Base-by-base conservation (phyloP, 1,140 invertebrate species). In the Zaprionus capensis region DNA sequence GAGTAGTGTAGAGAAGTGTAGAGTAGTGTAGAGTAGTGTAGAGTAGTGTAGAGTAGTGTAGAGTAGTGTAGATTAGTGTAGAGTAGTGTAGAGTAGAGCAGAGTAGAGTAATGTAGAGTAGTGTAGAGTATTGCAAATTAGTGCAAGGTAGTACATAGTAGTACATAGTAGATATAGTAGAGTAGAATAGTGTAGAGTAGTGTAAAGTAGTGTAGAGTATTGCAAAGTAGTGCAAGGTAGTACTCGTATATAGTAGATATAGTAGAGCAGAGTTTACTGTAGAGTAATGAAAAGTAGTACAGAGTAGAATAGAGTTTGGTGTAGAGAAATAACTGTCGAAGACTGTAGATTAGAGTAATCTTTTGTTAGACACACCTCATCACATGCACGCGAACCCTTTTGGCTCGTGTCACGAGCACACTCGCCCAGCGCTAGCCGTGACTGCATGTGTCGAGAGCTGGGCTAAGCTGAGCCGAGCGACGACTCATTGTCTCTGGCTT, bases 401-500 rank as follows among this genome's bases (percentile, higher is more conserved):
- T 7, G 14, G 1, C 11, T 41, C 51, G 64, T 66, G 64, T 31
- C 64, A 56, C 64, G 64, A n/a, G 4, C 6, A 14, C 51, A 15
- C 44, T 0, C 24, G 34, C 17, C 38, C 57, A 7, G 12, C 24
- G 2, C 49, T 20, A 17, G 7, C 26, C 4, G 28, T 56, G 5
- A 49, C 28, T 62, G 58, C 72, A 68, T 73, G 75, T 68, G 41
- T 6, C 62, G 20, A 38, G 55, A 38, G 69, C 63, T 55, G 51
- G 26, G 62, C 24, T 31, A 61, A 49, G 69, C 63, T 55, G 77
- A 57, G 80, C 75, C 53, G 61, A 70, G 72, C 71, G 72, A 80
- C 77, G 84, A 78, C 84, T 86, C 83, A 86, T 86, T 86, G 83
- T 86, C 83, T 86, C 84, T 86, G 76, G 71, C 51, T 24, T 51